Base-by-base conservation (phyloP, 1,140 invertebrate genomes). In the Platorchestia sp. region DNA sequence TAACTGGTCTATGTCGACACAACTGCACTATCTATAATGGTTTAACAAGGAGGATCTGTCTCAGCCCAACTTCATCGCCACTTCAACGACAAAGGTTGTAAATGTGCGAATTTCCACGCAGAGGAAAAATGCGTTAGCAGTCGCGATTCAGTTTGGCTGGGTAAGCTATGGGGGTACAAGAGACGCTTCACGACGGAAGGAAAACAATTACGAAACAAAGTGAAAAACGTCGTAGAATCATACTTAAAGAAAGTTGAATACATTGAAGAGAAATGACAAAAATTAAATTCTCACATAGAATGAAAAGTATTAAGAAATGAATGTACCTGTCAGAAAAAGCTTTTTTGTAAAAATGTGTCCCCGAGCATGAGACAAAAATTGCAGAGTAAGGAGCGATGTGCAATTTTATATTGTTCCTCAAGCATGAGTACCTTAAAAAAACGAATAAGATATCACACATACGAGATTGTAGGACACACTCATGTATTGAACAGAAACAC, bases 61-160 rank as follows among this genome's bases (percentile, higher is more conserved):
- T 75, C 59, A 75, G 59, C 59, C 59, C 59, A 75, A 75, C 59
- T 75, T 75, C 59, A 75, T 75, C 59, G 59, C 59, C 59, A 75
- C 59, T 75, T 36, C 10, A 19, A 75, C 59, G 36, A 36, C 59
- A 75, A 36, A 10, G 36, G 27, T 75, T 75, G 27, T 36, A 75
- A 75, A 75, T 75, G 59, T 3, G 27, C 3, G 27, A 75, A 75
- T 75, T 75, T 75, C 27, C 36, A 75, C 27, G 7, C 59, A 75
- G 1, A 36, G 27, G 3, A 14, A 22, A 75, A 75, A 22, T 75
- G 27, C 59, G 59, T 75, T 75, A 75, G 59, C 27, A 75, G 59
- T 75, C 27, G 59, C 59, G 59, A 75, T 75, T 22, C 27, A 75
- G 59, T 75, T 75, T 36, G 59, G 59, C 59, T 75, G 59, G 59